Percentiles rank a stretch among this genome's conserved stretches.
Evolutionary conservation across 2,888 invertebrate species (phyloP).

Genomic region (Dynastes maya): DNA sequence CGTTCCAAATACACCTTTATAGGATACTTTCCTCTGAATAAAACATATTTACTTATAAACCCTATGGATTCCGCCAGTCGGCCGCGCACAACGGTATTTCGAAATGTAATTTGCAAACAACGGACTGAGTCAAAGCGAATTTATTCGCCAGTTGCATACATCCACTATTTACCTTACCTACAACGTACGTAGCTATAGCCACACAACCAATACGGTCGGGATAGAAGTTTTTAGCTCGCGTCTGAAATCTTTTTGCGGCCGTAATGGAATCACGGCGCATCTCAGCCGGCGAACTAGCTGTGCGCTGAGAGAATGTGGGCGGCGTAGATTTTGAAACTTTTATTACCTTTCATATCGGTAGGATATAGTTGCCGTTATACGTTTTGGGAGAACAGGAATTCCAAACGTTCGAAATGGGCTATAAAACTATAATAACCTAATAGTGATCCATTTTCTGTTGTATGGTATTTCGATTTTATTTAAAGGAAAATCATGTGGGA

Average conservation of each 20-base stretch:
- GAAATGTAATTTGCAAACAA: conserved; percentile 50
- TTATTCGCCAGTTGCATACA: conserved; percentile 33
- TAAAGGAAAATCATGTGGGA: background rate
- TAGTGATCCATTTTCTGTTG: background rate
- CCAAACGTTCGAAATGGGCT: background rate
- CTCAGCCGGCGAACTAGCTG: background rate
- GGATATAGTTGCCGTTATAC: background rate
- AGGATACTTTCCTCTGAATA: conserved; percentile 21
- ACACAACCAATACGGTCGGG: background rate
- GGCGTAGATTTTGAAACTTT: conserved; percentile 13
- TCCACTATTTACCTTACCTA: background rate
- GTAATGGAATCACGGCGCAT: conserved; percentile 8
- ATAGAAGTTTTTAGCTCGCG: conserved; percentile 8
- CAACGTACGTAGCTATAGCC: background rate
- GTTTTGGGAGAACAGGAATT: background rate
- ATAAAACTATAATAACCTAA: conserved; percentile 13
- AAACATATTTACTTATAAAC: conserved; percentile 41
- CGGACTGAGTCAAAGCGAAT: conserved; percentile 45
- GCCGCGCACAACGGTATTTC: conserved; percentile 22
- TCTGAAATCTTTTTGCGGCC: conserved; percentile 10
- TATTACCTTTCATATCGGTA: conserved; percentile 17
- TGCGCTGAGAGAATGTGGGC: background rate
- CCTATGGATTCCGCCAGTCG: background rate
- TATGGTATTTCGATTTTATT: conserved; percentile 2
- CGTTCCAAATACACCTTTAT: conserved; percentile 34